A percentile compares a stretch with the other conserved stretches of the same genome.
These are phyloP conservation scores for Nibea albiflora DNA, from an alignment of 2,113 vertebrate species.

Conservation along the genomic window DNA sequence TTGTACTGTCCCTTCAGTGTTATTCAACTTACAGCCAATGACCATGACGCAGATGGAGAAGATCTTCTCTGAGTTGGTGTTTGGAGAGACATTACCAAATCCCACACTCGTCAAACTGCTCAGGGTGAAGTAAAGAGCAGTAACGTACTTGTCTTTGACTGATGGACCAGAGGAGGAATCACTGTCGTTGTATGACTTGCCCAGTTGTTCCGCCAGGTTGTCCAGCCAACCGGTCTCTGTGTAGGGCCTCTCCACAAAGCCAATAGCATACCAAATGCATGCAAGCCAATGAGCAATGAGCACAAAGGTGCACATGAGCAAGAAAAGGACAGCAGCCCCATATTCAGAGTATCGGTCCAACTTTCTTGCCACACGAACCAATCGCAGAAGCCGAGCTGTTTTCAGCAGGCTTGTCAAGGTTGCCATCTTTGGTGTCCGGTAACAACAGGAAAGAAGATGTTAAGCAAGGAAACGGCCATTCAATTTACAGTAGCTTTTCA, in stretches of 20 bases:
- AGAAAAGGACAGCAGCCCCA: constrained; percentile 90
- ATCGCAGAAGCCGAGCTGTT: constrained; percentile 91
- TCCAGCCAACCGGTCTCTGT: constrained; percentile 97
- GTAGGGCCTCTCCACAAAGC: constrained; percentile 94
- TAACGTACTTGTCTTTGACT: constrained; percentile 97
- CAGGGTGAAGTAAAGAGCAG: constrained; percentile 98
- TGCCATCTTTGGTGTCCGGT: constrained; percentile 79
- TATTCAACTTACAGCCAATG: constrained; percentile 93
- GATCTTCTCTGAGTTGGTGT: constrained; percentile 99
- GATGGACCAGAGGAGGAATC: constrained; percentile 91
- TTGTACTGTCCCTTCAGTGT: background rate
- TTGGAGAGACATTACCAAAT: constrained; percentile 96
- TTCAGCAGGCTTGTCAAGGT: constrained; percentile 94
- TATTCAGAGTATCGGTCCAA: constrained; percentile 95
- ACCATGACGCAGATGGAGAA: constrained; percentile 99
- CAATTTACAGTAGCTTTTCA: background rate
- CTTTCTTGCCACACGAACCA: constrained; percentile 93
- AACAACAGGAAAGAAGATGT: constrained; percentile 31
- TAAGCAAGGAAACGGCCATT: constrained; percentile 11
- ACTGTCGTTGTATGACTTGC: constrained; percentile 92
- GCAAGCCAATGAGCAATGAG: constrained; percentile 95
- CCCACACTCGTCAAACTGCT: constrained; percentile 98
- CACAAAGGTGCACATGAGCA: constrained; percentile 95
- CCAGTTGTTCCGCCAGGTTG: constrained; percentile 93
- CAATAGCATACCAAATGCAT: constrained; percentile 96